phyloP scores from a whole-genome alignment of 2,113 vertebrate genomes.

The Excalfactoria chinensis region DNA sequence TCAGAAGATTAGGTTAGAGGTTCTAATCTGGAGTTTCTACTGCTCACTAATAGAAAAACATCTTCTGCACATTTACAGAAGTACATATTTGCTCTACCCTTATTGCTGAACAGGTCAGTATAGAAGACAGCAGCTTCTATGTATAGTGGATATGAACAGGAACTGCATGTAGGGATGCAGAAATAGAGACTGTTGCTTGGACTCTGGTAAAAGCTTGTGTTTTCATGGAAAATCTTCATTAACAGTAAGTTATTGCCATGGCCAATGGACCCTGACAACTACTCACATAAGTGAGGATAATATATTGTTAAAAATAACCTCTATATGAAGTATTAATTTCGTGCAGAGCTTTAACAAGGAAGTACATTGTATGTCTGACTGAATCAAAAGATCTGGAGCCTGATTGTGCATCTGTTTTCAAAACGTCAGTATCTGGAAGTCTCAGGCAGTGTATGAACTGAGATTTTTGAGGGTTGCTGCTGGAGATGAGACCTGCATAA shows the following conservation, averaged over 20 bases:
- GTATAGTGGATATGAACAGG: neutral
- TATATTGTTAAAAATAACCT: neutral
- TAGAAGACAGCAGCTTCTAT: neutral
- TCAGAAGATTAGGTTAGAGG: neutral
- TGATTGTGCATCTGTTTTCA: neutral
- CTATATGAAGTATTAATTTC: neutral
- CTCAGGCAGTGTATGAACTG: accelerated
- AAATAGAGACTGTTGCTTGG: neutral
- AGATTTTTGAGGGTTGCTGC: neutral
- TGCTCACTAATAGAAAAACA: neutral
- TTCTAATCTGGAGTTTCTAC: neutral
- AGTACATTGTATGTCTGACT: neutral
- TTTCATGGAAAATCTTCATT: neutral
- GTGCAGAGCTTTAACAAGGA: accelerated
- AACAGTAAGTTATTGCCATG: neutral
- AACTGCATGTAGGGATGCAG: neutral
- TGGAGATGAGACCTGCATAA: neutral
- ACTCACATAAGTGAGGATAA: neutral
- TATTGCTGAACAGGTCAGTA: neutral
- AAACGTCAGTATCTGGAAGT: neutral
- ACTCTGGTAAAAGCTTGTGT: neutral
- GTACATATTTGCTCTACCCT: neutral
- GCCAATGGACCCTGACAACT: neutral
- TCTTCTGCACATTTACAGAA: neutral
- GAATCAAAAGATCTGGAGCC: neutral